Base-by-base conservation (phyloP, 2,113 vertebrate genomes). In the Platichthys flesus region DNA sequence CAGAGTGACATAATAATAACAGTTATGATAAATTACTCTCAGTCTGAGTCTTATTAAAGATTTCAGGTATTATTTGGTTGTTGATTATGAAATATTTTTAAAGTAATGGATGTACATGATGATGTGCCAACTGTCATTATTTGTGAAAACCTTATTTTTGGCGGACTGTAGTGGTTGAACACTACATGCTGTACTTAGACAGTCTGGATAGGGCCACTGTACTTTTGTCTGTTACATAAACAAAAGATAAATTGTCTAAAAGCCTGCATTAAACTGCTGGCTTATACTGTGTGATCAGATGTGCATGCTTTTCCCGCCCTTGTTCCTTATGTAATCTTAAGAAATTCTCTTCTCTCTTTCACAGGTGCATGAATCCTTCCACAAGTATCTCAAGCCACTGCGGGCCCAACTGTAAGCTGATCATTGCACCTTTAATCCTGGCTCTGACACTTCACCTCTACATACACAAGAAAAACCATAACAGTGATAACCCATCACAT, bases 361-460 rank as follows among this genome's bases (percentile, higher is more conserved):
- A 3, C 86, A 99, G 98, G 97, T 99, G 66, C 98, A 99, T 0
- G 94, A 96, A 31, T 98, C 98, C 21, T 98, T 94, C 86, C 76
- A 96, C 90, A 99, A 98, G 83, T 94, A 99, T 86, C 93, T 99
- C 92, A 98, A 99, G 84, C 95, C 96, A 0, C 87, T 99, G 89
- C 96, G 96, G 77, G 93, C 98, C 90, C 97, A 98, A 88, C 94
- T 99, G 90, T 99, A 93, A 99, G 84, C 57, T 31, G 67, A 70
- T 65, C 31, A 0, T 9, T 40, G 56, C 16, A 63, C 12, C 40
- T 14, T 47, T 9, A 24, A 28, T 66, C 45, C 65, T 65, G 75
- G 56, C 58, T 0, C 13, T 47, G 23, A 68, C 20, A 66, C 55
- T 55, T 56, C 24, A 67, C 51, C 71, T 16, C 35, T 24, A 7